Percentiles rank a stretch among this genome's conserved stretches.
These are phyloP conservation scores for Pterois miles DNA, from an alignment of 2,797 vertebrate species.

Conservation along the genomic window DNA sequence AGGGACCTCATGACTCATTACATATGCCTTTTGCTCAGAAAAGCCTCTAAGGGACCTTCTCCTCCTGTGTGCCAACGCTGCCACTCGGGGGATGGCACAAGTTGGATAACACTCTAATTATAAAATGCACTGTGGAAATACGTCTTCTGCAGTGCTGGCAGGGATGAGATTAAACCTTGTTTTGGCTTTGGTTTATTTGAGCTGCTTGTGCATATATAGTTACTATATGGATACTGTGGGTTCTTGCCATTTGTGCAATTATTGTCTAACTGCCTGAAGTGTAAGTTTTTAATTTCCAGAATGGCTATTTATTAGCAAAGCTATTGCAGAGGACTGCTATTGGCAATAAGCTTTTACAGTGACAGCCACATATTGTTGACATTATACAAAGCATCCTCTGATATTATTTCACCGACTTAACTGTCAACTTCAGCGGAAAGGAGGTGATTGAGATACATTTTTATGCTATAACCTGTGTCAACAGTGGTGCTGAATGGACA, in stretches of 20 bases:
- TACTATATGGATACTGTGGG: slow-evolving; percentile 18
- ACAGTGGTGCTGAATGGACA: slow-evolving; percentile 37
- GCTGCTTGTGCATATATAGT: slow-evolving; percentile 23
- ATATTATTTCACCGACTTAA: slow-evolving; percentile 30
- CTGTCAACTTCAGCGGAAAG: slow-evolving; percentile 26
- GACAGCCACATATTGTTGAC: slow-evolving; percentile 25
- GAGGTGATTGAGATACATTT: slow-evolving; percentile 42
- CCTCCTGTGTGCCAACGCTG: slow-evolving; percentile 62
- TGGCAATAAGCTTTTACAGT: background rate
- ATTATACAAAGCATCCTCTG: slow-evolving; percentile 32
- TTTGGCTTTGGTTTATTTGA: slow-evolving; percentile 52
- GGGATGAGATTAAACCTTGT: slow-evolving; percentile 62
- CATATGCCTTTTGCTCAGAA: slow-evolving; percentile 68
- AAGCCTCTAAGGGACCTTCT: slow-evolving; percentile 62
- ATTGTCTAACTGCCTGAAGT: slow-evolving; percentile 16
- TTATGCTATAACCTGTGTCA: slow-evolving; percentile 51
- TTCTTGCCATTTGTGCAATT: slow-evolving; percentile 28
- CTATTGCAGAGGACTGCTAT: background rate
- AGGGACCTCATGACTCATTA: slow-evolving; percentile 73
- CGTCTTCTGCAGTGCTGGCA: slow-evolving; percentile 61
- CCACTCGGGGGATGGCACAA: slow-evolving; percentile 65
- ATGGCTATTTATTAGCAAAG: background rate
- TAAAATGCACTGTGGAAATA: slow-evolving; percentile 62
- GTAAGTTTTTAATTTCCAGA: background rate
- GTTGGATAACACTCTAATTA: slow-evolving; percentile 74